Base-by-base conservation (phyloP, 2,888 invertebrate species). In the Metallyticus violacea region DNA sequence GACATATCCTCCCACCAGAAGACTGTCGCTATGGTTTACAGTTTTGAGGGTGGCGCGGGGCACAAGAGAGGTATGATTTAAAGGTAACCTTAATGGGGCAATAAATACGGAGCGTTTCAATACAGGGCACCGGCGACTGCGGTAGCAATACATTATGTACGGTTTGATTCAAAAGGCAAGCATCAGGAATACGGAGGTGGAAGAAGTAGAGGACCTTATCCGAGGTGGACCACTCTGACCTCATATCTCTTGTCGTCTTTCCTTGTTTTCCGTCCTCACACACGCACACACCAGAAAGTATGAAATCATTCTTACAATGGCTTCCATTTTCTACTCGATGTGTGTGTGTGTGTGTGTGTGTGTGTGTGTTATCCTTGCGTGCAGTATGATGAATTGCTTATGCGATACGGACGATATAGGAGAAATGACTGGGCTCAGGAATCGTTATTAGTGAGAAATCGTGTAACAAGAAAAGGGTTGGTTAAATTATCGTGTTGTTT, bases 31-130 rank as follows among this genome's bases (percentile, higher is more conserved):
- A 29, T 25, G 29, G 80, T n/a, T 29, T 29, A 28, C 25, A 26
- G 28, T 26, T 80, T 26, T 29, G 27, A n/a, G 22, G 80, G 25
- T 29, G 80, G 80, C 6, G 22, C 22, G 76, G 26, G 77, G 77
- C 15, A 29, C 76, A 40, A 26, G 28, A n/a, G 83, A 25, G 77
- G 81, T 91, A 93, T 93, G 93, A 93, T 93, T 93, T 93, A 93
- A 93, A 92, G 92, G 91, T 92, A 91, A 92, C 92, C 93, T 93
- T 93, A 93, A 93, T 93, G 93, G 93, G 93, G 92, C 93, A 93
- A 93, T 93, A 93, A 93, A 93, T 93, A 93, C 92, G 92, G 91
- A 92, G 92, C 83, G 93, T 93, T 93, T 93, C 93, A 93, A 93
- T 93, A 88, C 88, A 78, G 25, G 87, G 85, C 80, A 82, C 79